phyloP scores from a whole-genome alignment of 1,140 invertebrate species.

The Pachyrhynchus sulphureomaculatus region DNA sequence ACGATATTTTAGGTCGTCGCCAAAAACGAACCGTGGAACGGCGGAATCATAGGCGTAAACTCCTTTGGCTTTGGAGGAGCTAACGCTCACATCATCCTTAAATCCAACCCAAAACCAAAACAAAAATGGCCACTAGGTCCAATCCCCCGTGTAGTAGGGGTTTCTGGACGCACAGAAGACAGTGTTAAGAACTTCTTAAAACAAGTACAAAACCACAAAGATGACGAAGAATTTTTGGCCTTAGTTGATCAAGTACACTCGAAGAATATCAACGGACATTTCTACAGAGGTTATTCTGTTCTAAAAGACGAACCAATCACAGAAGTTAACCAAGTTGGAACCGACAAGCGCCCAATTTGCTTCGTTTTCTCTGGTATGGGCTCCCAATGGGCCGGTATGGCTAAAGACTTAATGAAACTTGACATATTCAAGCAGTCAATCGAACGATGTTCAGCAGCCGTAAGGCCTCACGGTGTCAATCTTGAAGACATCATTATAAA shows the following conservation, averaged over 20 bases:
- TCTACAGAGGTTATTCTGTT: conserved; percentile 75
- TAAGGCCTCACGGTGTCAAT: conserved; percentile 78
- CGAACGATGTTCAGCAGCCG: conserved; percentile 68
- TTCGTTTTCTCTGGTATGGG: conserved; percentile 97
- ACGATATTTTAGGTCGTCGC: conserved; percentile 68
- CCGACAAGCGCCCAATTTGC: conserved; percentile 80
- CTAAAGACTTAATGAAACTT: conserved; percentile 75
- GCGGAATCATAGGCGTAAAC: conserved; percentile 85
- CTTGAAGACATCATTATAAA: conserved; percentile 79
- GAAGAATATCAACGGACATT: conserved; percentile 68
- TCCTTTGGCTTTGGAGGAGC: conserved; percentile 98
- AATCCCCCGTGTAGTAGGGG: conserved; percentile 71
- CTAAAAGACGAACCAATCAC: conserved; percentile 53
- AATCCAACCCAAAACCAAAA: conserved; percentile 75
- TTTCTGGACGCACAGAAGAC: conserved; percentile 83
- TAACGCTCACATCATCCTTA: conserved; percentile 88
- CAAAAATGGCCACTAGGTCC: conserved; percentile 55
- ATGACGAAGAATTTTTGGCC: conserved; percentile 75
- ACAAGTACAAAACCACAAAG: conserved; percentile 58
- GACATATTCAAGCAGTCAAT: conserved; percentile 80
- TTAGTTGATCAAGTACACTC: conserved; percentile 75
- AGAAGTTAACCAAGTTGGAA: conserved; percentile 41
- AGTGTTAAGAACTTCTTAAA: conserved; percentile 71
- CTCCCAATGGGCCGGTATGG: conserved; percentile 95
- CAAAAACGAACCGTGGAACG: conserved; percentile 76